phyloP scores from a whole-genome alignment of 2,113 vertebrate species.

The Cryptoleucopteryx plumbea region DNA sequence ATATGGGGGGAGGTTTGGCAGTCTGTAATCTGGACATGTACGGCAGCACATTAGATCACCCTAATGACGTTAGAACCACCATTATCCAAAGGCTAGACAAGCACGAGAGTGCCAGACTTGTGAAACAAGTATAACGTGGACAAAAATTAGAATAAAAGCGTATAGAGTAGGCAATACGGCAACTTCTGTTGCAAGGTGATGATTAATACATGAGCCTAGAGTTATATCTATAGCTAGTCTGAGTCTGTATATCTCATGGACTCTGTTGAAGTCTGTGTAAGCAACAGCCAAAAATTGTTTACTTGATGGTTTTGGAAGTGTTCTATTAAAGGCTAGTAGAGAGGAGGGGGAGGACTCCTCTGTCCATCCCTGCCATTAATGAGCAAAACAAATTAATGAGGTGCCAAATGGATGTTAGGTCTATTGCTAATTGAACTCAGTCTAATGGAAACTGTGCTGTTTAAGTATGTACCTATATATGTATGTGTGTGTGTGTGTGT shows the following conservation, averaged over 20 bases:
- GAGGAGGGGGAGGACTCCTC: neutral
- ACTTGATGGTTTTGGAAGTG: neutral
- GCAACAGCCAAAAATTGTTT: neutral
- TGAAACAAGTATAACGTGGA: neutral
- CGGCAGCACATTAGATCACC: neutral
- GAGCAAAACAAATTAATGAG: neutral
- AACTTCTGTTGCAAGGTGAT: neutral
- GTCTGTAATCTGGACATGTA: neutral
- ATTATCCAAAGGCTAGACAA: neutral
- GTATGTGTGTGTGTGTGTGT: fast-evolving
- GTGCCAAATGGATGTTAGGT: neutral
- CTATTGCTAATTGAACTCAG: neutral
- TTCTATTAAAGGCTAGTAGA: neutral
- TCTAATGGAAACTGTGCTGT: neutral
- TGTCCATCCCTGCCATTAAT: neutral
- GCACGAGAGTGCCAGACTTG: neutral
- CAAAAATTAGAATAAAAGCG: neutral
- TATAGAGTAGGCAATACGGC: neutral
- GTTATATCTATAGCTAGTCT: neutral
- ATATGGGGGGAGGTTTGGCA: neutral
- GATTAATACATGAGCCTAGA: neutral
- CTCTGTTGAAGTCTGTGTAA: neutral
- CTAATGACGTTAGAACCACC: neutral
- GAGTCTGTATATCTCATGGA: neutral
- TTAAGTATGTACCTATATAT: fast-evolving